Percentiles rank a stretch among this genome's conserved stretches.
Conservation (phyloP, 2,113 vertebrate genomes). For the Cyanocitta stelleri region DNA sequence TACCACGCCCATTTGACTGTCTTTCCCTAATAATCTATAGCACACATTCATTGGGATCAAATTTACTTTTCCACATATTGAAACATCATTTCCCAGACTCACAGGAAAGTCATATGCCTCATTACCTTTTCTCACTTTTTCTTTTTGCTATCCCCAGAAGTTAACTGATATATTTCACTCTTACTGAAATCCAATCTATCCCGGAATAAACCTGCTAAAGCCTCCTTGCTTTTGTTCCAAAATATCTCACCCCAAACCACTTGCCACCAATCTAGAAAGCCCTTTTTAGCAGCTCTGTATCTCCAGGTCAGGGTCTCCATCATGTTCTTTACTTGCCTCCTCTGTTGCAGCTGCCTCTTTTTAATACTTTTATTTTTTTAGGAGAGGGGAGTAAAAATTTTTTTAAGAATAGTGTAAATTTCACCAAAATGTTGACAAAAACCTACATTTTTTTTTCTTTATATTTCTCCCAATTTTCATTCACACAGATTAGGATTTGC, state of each 20-base stretch:
- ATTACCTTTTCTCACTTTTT: not conserved
- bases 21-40: not conserved
- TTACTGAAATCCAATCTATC: not conserved
- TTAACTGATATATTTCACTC: not conserved
- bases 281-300: not conserved
- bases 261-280: not conserved
- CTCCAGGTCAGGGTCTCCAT: not conserved
- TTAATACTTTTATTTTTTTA: not conserved
- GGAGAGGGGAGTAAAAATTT: accelerated
- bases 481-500: not conserved
- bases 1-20: not conserved
- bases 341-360: not conserved
- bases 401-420: not conserved
- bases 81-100: not conserved
- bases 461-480: not conserved
- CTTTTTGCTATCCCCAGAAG: not conserved
- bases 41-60: not conserved
- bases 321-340: not conserved
- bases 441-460: not conserved
- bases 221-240: not conserved
- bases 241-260: not conserved
- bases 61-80: not conserved
- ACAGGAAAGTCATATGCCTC: not conserved
- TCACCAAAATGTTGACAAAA: not conserved
- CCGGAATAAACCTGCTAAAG: not conserved